phyloP scores from a whole-genome alignment of 2,888 invertebrate genomes.

The Thyatira batis region DNA sequence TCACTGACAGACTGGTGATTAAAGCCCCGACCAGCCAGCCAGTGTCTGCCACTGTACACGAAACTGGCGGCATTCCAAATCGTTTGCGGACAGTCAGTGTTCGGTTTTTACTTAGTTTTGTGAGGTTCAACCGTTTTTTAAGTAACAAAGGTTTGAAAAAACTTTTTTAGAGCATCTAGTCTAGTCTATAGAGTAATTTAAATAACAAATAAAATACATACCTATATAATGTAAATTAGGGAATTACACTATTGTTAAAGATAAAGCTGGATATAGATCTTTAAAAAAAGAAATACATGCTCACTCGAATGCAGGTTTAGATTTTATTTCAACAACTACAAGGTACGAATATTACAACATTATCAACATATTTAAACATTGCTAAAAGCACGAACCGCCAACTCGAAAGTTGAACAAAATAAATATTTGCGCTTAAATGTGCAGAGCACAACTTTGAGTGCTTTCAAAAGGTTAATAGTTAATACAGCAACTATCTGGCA shows the following conservation, averaged over 20 bases:
- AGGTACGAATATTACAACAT: too few species aligned
- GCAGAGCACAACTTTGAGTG: background rate
- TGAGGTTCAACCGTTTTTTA: background rate
- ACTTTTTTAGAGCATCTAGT: background rate
- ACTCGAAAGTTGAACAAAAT: background rate
- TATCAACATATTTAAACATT: too few species aligned
- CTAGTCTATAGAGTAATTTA: background rate
- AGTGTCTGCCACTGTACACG: slow-evolving; percentile 22
- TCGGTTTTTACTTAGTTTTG: slow-evolving; percentile 9
- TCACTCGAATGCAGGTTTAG: too few species aligned
- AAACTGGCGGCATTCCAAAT: slow-evolving; percentile 33
- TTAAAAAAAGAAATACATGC: too few species aligned
- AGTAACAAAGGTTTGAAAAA: background rate
- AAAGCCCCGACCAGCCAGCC: slow-evolving; percentile 24
- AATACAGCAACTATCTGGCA: background rate
- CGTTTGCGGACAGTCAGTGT: slow-evolving; percentile 40
- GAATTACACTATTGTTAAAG: too few species aligned
- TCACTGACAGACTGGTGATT: slow-evolving; percentile 28
- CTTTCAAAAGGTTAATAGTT: background rate
- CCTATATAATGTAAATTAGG: too few species aligned
- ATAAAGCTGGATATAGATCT: too few species aligned
- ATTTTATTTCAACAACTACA: too few species aligned
- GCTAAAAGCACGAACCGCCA: background rate
- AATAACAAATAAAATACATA: too few species aligned
- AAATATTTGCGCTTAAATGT: background rate